Evolutionary conservation across 2,113 vertebrate species (phyloP), one percentile per base, ranked within the genome.

Genomic region (Connochaetes taurinus): DNA sequence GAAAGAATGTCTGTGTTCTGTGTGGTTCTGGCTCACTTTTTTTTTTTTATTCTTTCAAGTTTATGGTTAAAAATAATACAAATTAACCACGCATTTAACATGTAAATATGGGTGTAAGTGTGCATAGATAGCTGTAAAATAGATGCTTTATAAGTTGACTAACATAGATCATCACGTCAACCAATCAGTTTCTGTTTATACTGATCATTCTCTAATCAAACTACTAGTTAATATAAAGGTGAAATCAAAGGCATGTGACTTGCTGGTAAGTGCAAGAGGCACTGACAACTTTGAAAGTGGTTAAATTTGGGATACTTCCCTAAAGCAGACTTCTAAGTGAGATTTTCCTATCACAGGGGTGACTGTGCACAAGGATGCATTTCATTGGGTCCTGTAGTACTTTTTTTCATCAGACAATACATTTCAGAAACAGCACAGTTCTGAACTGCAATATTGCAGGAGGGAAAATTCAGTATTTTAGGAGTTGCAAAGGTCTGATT

Each of bases 381-480:
- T 91, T 95, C 27, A 91, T 57, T 64, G 53, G 25, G 23, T 10
- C 36, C 84, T 17, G 7, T 8, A 43, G 45, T 80, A 21, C 16
- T 93, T 92, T 60, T 86, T 88, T 88, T 87, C 43, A 33, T 90
- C 78, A 94, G 71, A 94, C 92, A 89, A 40, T 80, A 8, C 55
- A 31, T 83, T 93, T 55, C 15, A 78, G 58, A 90, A 94, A 55
- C 78, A 64, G 25, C 12, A 8, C 6, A 58, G 10, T 78, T 74
- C 62, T 67, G 4, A 92, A 85, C 55, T 71, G 50, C 45, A 91
- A 1, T 62, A 60, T 94, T 92, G 96, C 55, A 78, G 74, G 57
- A 89, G 11, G 19, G 0, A 85, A 90, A 96, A 87, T 40, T 97
- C 80, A 88, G 33, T 87, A 95, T 92, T 97, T 90, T 91, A 94